Evolutionary conservation across 2,888 invertebrate species (phyloP), one percentile per base, ranked within the genome.

Genomic region (Thysanoteuthis rhombus): DNA sequence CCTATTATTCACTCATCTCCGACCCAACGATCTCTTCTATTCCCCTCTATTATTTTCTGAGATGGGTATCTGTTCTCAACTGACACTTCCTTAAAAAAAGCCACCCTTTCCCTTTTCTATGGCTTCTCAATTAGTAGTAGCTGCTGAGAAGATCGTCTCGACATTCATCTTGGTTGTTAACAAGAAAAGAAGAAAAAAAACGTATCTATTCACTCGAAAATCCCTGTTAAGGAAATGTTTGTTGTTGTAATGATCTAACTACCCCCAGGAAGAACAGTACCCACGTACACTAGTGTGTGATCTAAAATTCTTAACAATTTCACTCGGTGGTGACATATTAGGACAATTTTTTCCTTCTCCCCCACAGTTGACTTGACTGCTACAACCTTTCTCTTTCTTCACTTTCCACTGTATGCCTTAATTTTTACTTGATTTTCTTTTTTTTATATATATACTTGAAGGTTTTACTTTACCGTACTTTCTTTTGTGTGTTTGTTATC

Each of bases 51-150:
- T 52, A 22, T 52, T 52, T 52, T 52, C 52, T 25, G 52, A 52
- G 52, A 52, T 52, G 22, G 45, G 12, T 52, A 52, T 52, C 52
- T 52, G 22, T 52, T 25, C 52, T 25, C 52, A 25, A 52, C 52
- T 52, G 22, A 25, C 52, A 52, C 52, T 52, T 52, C 52, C 75
- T 75, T 75, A 58, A 58, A 75, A 75, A n/a, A 75, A 75, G 12
- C 1, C 19, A n/a, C 8, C 16, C 52, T 25, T 52, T 12, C 75
- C 12, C 4, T n/a, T 75, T 75, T 75, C 3, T 36, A 36, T 75
- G 75, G 75, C n/a, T n/a, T 75, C 75, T 75, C n/a, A 75, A 75
- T 75, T 75, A 75, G 75, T 75, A 75, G 75, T 75, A n/a, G 75
- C n/a, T 75, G 75, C n/a, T n/a, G n/a, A 75, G 36, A 12, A 75